These are phyloP conservation scores for Alligator sinensis DNA, from an alignment of 2,113 vertebrate genomes.

Conservation along the genomic window DNA sequence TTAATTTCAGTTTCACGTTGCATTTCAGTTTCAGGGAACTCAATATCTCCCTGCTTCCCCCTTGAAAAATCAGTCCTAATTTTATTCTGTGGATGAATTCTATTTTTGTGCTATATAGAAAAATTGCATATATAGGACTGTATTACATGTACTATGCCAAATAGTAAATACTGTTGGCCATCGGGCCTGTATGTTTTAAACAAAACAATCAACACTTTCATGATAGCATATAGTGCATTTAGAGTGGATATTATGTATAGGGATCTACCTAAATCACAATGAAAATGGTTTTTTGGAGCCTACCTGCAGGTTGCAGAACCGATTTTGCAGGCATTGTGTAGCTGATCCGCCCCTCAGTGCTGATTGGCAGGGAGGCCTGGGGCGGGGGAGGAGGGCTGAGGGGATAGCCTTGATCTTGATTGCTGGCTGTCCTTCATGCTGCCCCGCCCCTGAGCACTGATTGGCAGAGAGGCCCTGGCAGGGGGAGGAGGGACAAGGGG, in stretches of 20 bases:
- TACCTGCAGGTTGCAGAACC: no score
- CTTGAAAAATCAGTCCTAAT: not conserved
- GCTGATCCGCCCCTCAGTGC: no score
- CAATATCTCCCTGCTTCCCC: not conserved
- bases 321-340: no score
- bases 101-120: conserved; percentile 56
- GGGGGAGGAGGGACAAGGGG: no score
- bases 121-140: conserved; percentile 28
- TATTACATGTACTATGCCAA: conserved; percentile 47
- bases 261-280: no score
- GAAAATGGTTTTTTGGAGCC: no score
- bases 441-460: no score
- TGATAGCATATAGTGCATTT: not conserved
- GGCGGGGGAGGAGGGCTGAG: no score
- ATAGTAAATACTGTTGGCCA: conserved; percentile 63
- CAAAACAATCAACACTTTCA: not conserved
- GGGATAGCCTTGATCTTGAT: no score
- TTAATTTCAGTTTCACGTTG: not conserved
- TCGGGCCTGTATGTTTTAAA: conserved; percentile 9
- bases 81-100: not conserved
- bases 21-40: not conserved
- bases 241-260: not conserved
- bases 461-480: no score
- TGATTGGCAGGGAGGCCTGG: no score
- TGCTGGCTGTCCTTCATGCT: no score